phyloP scores from a whole-genome alignment of 2,888 invertebrate genomes.

The Romanomermis culicivorax region DNA sequence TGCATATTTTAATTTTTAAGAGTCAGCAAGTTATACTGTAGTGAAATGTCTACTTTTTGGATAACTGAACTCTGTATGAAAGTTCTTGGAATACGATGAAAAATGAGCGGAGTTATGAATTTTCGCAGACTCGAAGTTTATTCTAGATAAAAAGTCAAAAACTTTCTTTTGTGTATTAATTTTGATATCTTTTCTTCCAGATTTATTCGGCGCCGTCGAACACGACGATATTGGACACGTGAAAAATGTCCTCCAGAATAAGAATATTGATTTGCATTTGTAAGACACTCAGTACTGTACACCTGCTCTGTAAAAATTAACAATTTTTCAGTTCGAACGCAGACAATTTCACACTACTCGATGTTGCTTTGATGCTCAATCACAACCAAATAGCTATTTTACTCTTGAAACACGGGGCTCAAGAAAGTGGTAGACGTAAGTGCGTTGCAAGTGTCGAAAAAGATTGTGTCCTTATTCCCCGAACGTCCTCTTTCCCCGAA shows the following conservation, averaged over 20 bases:
- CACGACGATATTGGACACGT: slow-evolving; percentile 81
- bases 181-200: slow-evolving; percentile 44
- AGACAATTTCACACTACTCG: slow-evolving; percentile 68
- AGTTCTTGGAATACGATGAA: too few relatives aligned
- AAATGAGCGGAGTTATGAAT: too few relatives aligned
- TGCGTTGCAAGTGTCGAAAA: too few relatives aligned
- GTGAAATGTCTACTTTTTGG: too few relatives aligned
- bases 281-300: slow-evolving; percentile 30
- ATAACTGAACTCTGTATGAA: too few relatives aligned
- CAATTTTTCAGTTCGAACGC: slow-evolving; percentile 49
- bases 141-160: too few relatives aligned
- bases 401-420: slow-evolving; percentile 46
- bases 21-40: too few relatives aligned
- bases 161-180: too few relatives aligned
- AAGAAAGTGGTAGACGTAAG: slow-evolving; percentile 33
- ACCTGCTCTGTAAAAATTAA: background rate
- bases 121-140: too few relatives aligned
- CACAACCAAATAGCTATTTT: slow-evolving; percentile 68
- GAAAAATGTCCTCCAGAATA: slow-evolving; percentile 66
- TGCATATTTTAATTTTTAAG: too few relatives aligned
- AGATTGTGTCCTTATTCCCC: too few relatives aligned
- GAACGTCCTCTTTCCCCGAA: too few relatives aligned
- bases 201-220: slow-evolving; percentile 79
- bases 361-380: slow-evolving; percentile 73
- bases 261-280: slow-evolving; percentile 83